A percentile compares a stretch with the other conserved stretches of the same genome.
Evolutionary conservation across 2,797 vertebrate species (phyloP).

Genomic region (Mus minutoides): DNA sequence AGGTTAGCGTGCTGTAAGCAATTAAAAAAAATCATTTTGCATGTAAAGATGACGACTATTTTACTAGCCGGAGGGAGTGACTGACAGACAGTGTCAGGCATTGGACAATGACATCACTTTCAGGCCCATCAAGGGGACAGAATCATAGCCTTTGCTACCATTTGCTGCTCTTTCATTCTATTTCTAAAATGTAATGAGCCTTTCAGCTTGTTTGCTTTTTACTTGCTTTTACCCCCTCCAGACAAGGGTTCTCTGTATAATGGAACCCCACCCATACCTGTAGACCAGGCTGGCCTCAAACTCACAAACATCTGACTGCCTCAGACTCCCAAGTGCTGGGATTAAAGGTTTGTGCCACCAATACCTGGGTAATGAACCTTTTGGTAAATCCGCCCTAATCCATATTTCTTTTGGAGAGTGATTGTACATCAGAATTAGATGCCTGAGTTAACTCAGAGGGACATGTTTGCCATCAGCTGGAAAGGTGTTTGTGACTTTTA

Average conservation of each 20-base stretch:
- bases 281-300: background rate
- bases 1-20: background rate
- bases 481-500: constrained; percentile 32
- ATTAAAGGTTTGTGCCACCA: background rate
- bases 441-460: background rate
- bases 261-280: background rate
- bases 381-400: background rate
- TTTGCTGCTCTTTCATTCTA: background rate
- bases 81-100: constrained; percentile 20
- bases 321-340: background rate
- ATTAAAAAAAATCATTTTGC: constrained; percentile 1
- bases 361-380: background rate
- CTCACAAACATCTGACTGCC: background rate
- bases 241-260: background rate
- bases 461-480: background rate
- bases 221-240: background rate
- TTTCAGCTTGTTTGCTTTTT: background rate
- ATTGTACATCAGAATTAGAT: constrained; percentile 12
- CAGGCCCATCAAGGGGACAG: constrained; percentile 8
- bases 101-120: background rate
- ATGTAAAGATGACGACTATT: constrained; percentile 44
- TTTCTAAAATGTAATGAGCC: constrained; percentile 34
- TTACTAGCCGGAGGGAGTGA: constrained; percentile 12
- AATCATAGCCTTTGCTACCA: background rate
- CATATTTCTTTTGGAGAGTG: constrained; percentile 22